Conservation (phyloP, 2,797 vertebrate species). For the Petrocephalus sullivani region DNA sequence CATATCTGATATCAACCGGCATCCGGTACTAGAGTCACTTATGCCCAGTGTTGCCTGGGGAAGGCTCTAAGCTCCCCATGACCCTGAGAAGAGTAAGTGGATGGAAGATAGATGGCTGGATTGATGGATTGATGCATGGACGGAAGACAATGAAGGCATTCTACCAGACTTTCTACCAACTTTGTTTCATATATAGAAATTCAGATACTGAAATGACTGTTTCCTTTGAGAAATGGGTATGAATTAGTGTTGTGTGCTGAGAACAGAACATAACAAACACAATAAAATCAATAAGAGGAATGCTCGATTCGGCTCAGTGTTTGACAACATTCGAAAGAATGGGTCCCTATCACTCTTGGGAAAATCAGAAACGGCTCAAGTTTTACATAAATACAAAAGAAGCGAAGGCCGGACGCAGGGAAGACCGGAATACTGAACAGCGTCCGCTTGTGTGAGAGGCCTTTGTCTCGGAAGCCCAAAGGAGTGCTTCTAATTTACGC, state of each 20-base stretch:
- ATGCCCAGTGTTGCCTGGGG: neutral
- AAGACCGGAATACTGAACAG: neutral
- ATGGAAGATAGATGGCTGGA: neutral
- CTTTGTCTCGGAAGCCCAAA: neutral
- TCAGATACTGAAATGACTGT: neutral
- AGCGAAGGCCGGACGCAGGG: neutral
- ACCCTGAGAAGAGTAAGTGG: neutral
- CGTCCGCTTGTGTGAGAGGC: neutral
- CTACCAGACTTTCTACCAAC: neutral
- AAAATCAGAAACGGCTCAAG: neutral
- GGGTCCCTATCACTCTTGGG: neutral
- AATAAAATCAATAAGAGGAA: neutral
- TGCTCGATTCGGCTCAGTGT: neutral
- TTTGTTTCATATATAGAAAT: neutral
- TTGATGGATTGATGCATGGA: neutral
- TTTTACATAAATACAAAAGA: conserved; percentile 13
- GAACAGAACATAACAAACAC: neutral
- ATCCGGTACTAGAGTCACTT: neutral
- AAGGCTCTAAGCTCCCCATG: neutral
- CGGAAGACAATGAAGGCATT: neutral
- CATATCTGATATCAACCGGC: neutral
- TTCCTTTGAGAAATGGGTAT: neutral
- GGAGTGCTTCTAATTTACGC: neutral
- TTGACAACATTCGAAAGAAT: neutral
- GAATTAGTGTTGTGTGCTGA: neutral